Percentiles rank a stretch among this genome's conserved stretches.
These are phyloP conservation scores for Notocelia uddmanniana DNA, from an alignment of 2,888 invertebrate species.

Conservation along the genomic window DNA sequence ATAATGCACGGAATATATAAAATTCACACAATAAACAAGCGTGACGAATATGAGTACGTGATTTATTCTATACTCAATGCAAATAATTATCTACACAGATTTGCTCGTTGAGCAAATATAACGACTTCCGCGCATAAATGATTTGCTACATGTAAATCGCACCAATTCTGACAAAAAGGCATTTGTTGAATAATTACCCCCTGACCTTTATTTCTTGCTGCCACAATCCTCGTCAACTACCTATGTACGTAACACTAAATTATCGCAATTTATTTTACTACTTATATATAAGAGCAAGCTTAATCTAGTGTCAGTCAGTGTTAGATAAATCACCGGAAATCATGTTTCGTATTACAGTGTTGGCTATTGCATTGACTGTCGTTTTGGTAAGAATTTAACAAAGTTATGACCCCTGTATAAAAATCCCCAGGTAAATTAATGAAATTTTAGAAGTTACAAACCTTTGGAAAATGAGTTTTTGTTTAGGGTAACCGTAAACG, in stretches of 20 bases:
- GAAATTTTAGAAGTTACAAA: too few species aligned
- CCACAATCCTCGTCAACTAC: constrained; percentile 26
- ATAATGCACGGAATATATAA: not conserved
- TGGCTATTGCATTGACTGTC: constrained; percentile 19
- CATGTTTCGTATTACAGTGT: constrained; percentile 32
- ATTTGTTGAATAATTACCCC: not conserved
- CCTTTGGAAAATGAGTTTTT: too few species aligned
- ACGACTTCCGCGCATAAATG: constrained; percentile 21
- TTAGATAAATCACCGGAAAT: not conserved
- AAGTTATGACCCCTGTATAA: not conserved
- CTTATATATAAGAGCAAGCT: constrained; percentile 30
- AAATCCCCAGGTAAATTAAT: not conserved
- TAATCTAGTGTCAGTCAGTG: constrained; percentile 10
- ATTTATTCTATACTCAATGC: not conserved
- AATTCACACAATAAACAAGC: not conserved
- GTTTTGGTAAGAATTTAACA: constrained; percentile 18
- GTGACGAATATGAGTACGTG: not conserved
- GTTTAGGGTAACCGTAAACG: too few species aligned
- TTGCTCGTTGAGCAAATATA: not conserved
- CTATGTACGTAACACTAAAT: constrained; percentile 25
- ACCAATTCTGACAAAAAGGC: constrained; percentile 17
- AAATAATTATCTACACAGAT: not conserved
- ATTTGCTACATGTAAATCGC: constrained; percentile 8
- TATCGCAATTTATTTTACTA: constrained; percentile 10
- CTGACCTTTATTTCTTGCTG: constrained; percentile 2